These are phyloP conservation scores for Nanger granti DNA, from an alignment of 2,113 vertebrate genomes.

Conservation along the genomic window DNA sequence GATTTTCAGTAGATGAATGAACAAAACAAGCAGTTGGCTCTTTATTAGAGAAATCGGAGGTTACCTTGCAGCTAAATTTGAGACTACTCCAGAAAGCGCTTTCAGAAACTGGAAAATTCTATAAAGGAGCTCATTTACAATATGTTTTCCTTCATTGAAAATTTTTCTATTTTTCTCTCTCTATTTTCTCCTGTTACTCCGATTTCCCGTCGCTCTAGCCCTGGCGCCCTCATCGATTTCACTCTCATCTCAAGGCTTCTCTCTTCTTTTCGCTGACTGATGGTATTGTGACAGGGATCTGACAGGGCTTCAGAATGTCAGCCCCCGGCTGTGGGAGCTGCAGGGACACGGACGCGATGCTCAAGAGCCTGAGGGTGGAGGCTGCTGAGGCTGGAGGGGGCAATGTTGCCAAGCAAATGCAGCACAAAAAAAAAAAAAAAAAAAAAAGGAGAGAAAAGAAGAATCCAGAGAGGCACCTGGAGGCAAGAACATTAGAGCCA, in stretches of 20 bases:
- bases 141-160: neutral
- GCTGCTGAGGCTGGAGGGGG: neutral
- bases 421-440: too few species aligned
- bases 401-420: fast-evolving
- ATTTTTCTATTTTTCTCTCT: neutral
- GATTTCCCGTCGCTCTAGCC: neutral
- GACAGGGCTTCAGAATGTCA: neutral
- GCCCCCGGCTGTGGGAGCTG: neutral
- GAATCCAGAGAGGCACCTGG: neutral
- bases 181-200: neutral
- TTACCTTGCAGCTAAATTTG: neutral
- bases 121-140: neutral
- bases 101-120: neutral
- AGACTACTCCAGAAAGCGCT: neutral
- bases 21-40: neutral
- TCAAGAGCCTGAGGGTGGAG: neutral
- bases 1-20: neutral
- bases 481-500: too few species aligned
- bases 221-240: neutral
- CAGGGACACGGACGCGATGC: fast-evolving
- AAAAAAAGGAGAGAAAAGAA: too few species aligned
- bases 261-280: neutral
- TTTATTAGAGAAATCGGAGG: neutral
- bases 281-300: neutral
- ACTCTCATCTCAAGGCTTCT: neutral